Percentiles rank a stretch among this genome's conserved stretches.
Evolutionary conservation across 2,113 vertebrate genomes (phyloP).

Genomic region (cattle (Bos taurus)): ARS-UCD2.0 NC_037335.1:104833501-104834000

Average conservation of each 20-base stretch:
- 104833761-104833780: neutral
- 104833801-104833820: neutral
- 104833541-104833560: neutral
- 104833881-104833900: neutral
- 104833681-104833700: neutral
- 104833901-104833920: neutral
- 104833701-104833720: neutral
- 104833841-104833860: neutral
- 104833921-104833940: neutral
- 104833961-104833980: neutral
- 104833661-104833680: neutral
- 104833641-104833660: neutral
- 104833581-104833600: fast-evolving
- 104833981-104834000: neutral
- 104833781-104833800: neutral
- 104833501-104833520: neutral
- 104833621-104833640: neutral
- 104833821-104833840: neutral
- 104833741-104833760: neutral
- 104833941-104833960: neutral
- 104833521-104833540: neutral
- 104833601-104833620: neutral
- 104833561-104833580: neutral
- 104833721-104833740: neutral
- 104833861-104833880: neutral